Conservation (phyloP, 2,113 vertebrate species). For the Glaucidium brasilianum region DNA sequence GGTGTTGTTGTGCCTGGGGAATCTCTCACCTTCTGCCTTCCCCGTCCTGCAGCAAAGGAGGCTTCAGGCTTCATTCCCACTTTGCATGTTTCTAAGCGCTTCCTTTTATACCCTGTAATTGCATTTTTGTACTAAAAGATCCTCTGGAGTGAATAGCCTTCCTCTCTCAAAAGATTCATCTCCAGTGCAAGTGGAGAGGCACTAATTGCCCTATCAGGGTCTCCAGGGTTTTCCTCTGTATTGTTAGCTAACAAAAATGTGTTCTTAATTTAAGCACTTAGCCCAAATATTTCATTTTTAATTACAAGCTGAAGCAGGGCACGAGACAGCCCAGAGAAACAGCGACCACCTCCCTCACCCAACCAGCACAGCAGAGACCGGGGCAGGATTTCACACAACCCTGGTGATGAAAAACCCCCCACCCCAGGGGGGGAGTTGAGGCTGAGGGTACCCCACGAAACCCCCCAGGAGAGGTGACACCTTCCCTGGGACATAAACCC, state of each 20-base stretch:
- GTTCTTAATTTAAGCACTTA: not conserved
- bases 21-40: not conserved
- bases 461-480: rapidly evolving
- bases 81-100: not conserved
- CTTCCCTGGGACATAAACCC: not conserved
- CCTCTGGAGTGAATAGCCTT: not conserved
- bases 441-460: too few species aligned
- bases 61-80: not conserved
- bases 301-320: not conserved
- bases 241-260: not conserved
- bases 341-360: rapidly evolving
- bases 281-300: not conserved
- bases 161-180: not conserved
- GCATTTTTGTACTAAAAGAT: not conserved
- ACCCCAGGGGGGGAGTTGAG: rapidly evolving
- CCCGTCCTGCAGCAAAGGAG: not conserved
- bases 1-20: not conserved
- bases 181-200: not conserved
- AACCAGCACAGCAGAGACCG: not conserved
- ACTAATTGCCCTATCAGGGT: not conserved
- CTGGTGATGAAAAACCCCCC: not conserved
- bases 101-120: not conserved
- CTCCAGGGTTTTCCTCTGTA: not conserved
- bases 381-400: not conserved
- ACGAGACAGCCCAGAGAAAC: not conserved